A percentile compares a stretch with the other conserved stretches of the same genome.
phyloP scores from a whole-genome alignment of 2,113 vertebrate species.

The Sarotherodon lohbergeri region DNA sequence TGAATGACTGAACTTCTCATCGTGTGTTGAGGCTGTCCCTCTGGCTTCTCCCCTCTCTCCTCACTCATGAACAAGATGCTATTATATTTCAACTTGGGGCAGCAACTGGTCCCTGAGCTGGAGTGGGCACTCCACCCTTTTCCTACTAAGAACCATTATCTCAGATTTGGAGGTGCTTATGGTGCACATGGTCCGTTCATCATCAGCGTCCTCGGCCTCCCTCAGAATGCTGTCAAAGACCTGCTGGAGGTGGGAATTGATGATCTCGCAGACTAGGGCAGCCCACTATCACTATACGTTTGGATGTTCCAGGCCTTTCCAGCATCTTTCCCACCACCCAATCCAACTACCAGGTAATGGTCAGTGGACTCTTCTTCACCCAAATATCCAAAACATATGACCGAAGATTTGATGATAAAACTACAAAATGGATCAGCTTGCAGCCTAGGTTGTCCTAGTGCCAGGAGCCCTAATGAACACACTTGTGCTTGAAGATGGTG shows the following conservation, averaged over 20 bases:
- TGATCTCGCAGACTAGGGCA: background rate
- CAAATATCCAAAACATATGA: background rate
- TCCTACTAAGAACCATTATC: background rate
- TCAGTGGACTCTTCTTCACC: background rate
- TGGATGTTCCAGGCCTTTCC: background rate
- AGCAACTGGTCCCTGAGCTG: background rate
- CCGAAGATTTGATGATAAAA: background rate
- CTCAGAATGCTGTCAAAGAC: background rate
- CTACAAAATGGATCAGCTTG: background rate
- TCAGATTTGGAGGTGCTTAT: background rate
- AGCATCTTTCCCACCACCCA: background rate
- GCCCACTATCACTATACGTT: background rate
- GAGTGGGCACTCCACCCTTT: background rate
- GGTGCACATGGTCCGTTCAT: background rate
- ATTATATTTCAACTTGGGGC: too few species aligned
- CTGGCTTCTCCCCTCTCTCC: background rate
- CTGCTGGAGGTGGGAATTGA: background rate
- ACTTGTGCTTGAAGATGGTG: background rate
- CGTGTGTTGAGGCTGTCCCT: background rate
- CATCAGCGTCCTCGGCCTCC: background rate
- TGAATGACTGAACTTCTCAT: background rate
- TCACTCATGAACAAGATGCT: too few species aligned
- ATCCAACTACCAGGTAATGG: background rate
- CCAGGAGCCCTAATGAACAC: background rate
- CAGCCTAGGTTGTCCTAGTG: background rate